Percentiles rank a stretch among this genome's conserved stretches.
Evolutionary conservation across 2,797 vertebrate species (phyloP).

Genomic region (Myotis daubentonii): DNA sequence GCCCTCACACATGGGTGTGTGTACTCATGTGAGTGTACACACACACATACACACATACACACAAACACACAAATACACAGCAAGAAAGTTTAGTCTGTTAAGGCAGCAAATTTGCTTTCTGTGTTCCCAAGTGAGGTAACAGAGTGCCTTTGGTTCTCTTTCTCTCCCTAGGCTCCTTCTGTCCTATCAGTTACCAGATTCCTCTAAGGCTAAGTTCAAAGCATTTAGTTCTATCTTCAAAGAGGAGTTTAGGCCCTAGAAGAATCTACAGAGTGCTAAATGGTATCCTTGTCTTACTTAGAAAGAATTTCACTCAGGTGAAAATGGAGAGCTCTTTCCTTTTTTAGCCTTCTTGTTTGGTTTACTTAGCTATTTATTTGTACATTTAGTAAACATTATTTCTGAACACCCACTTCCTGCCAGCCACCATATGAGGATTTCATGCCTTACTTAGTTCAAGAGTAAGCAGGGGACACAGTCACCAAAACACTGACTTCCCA

Average conservation of each 20-base stretch:
- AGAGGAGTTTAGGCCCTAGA: not conserved
- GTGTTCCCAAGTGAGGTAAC: not conserved
- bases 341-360: not conserved
- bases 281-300: not conserved
- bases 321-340: not conserved
- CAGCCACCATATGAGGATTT: not conserved
- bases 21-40: not conserved
- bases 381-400: conserved; percentile 6
- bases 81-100: not conserved
- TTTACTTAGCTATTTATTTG: not conserved
- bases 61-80: not conserved
- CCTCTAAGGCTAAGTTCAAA: not conserved
- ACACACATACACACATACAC: too few species aligned
- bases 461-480: not conserved
- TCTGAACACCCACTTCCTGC: not conserved
- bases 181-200: not conserved
- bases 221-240: not conserved
- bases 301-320: conserved; percentile 39
- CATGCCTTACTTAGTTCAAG: not conserved
- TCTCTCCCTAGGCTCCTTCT: not conserved
- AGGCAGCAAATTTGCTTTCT: not conserved
- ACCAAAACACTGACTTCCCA: not conserved
- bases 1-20: rapidly evolving
- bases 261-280: not conserved
- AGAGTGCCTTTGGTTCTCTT: not conserved